Evolutionary conservation across 2,797 vertebrate genomes (phyloP).

Genomic region (Argentina silus): DNA sequence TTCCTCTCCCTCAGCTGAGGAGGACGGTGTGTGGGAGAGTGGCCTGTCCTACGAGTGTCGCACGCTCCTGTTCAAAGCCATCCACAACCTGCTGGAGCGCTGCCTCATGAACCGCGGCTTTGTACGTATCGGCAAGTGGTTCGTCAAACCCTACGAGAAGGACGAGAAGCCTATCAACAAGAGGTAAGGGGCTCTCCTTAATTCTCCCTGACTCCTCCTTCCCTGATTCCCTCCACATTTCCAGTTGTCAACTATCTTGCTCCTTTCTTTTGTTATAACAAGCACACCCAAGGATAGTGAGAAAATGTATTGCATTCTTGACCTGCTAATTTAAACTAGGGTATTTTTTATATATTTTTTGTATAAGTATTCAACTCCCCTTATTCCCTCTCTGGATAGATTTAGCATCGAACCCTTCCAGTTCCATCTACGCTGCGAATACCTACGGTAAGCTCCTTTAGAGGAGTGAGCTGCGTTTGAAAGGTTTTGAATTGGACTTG

Average conservation of each 20-base stretch:
- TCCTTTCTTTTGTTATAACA: not conserved
- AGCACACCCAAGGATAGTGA: no score
- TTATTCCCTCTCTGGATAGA: not conserved
- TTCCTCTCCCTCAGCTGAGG: constrained; percentile 80
- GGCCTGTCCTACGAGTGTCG: constrained; percentile 98
- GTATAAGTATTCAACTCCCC: not conserved
- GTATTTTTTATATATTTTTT: not conserved
- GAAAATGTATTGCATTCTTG: no score
- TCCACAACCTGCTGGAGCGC: constrained; percentile 96
- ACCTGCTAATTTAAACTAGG: no score
- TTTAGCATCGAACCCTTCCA: not conserved
- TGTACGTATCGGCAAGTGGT: constrained; percentile 97
- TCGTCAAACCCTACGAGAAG: constrained; percentile 99
- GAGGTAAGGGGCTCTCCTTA: constrained; percentile 78
- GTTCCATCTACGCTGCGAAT: not conserved
- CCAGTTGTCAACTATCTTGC: not conserved
- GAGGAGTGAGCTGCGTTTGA: not conserved
- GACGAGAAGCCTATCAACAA: constrained; percentile 99
- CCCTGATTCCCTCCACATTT: not conserved
- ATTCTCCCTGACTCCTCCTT: not conserved
- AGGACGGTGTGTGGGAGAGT: constrained; percentile 97
- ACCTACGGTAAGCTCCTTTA: not conserved
- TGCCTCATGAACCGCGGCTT: constrained; percentile 98
- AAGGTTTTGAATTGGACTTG: not conserved
- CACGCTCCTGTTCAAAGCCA: constrained; percentile 97